These are phyloP conservation scores for Drosophila dives DNA, from an alignment of 2,888 invertebrate species.

Conservation along the genomic window DNA sequence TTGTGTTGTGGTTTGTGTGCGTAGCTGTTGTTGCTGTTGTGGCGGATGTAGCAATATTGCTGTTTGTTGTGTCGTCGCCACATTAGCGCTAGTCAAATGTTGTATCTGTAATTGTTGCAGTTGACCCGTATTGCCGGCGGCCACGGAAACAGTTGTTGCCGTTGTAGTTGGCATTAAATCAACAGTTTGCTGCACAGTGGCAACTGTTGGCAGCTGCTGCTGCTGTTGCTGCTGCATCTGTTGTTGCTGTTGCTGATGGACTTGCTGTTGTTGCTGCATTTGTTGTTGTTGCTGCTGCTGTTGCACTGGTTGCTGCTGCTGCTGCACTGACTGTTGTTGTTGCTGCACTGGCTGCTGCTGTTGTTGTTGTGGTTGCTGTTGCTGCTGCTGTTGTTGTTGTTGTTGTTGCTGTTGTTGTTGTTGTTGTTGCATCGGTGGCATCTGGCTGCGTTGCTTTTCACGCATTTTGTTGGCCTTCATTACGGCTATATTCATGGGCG, in stretches of 20 bases:
- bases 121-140: constrained; percentile 57
- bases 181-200: constrained; percentile 49
- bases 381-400: constrained; percentile 37
- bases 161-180: constrained; percentile 57
- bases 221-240: constrained; percentile 52
- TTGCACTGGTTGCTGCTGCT: constrained; percentile 16
- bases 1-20: constrained; percentile 57
- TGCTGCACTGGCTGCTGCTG: constrained; percentile 69
- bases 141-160: constrained; percentile 54
- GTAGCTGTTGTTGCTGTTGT: constrained; percentile 60
- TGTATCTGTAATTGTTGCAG: constrained; percentile 82
- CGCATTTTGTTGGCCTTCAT: constrained; percentile 93
- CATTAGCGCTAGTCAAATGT: constrained; percentile 66
- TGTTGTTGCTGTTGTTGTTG: constrained; percentile 49
- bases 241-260: constrained; percentile 67
- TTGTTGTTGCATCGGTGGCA: constrained; percentile 81
- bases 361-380: constrained; percentile 80
- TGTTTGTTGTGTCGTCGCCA: constrained; percentile 67
- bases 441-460: constrained; percentile 90
- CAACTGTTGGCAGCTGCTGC: constrained; percentile 52
- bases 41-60: constrained; percentile 79
- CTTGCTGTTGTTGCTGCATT: constrained; percentile 72
- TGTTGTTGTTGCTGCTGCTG: constrained; percentile 42
- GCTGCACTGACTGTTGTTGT: constrained; percentile 28
- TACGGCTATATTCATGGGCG: constrained; percentile 92